Evolutionary conservation across 2,888 invertebrate species (phyloP), one percentile per base, ranked within the genome.

Genomic region (Lithophane ornitopus): DNA sequence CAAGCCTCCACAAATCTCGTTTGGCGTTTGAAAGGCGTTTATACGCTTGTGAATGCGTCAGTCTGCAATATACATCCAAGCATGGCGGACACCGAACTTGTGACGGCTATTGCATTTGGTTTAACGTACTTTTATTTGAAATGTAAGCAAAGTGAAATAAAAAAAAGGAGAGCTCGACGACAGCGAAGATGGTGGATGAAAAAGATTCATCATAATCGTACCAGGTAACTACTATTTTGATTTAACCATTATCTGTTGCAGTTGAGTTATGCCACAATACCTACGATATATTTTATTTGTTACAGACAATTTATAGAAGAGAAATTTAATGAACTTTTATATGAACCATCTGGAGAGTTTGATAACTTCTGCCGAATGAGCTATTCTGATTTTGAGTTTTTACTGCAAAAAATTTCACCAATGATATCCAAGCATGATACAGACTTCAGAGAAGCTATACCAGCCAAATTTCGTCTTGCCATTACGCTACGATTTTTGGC

Each of bases 401-500:
- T 66, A 7, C 66, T 66, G 49, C 46, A 66, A 9, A 52, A 66
- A 52, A 52, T 16, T 49, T 66, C 34, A 34, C 66, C 66, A 34
- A 44, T 65, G 26, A 46, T 65, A 26, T 46, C 65, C 46, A 65
- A 49, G 46, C 46, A 65, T 8, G 65, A 65, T 49, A 65, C 65
- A 65, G 74, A 74, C 68, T 69, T 78, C 74, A 77, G 78, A 81
- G 66, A 77, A 59, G 77, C 74, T 77, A 85, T 88, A 74, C 82
- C 19, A 49, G 49, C 14, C 12, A 44, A 44, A 44, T 44, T 14
- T 44, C 49, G 19, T 49, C 49, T 49, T 49, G 74, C 74, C 46
- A 81, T 89, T n/a, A 88, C 87, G 49, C 70, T 89, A 76, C 70
- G 89, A 79, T 89, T 82, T 74, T 73, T 88, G 12, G 22, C 84